Base-by-base conservation (phyloP, 2,888 invertebrate species). In the Parthenolecanium corni region DNA sequence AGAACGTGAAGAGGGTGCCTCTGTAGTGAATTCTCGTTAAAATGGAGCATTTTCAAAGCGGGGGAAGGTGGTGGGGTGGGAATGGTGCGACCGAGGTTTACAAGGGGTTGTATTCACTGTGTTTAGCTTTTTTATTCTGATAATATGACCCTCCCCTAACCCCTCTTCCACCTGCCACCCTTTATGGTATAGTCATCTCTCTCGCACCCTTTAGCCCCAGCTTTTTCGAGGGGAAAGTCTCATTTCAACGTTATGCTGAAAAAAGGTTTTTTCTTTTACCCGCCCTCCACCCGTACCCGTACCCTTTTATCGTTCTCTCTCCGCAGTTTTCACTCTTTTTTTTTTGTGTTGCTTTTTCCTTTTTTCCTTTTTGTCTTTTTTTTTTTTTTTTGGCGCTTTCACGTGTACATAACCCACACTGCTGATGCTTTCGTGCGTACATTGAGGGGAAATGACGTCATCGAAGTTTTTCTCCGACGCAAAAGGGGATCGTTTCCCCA, bases 41-140 rank as follows among this genome's bases (percentile, higher is more conserved):
- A 58, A 58, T 23, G 49, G 49, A 58, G 25, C 47, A 38, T 23
- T 36, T 47, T 24, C 31, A 31, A 31, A 31, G 31, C 5, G 31
- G 5, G 31, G 31, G 31, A 47, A 31, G 47, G 58, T 6, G 58
- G 58, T 54, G 42, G 54, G 16, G 21, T 23, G 6, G 16, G 51
- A 24, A 5, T 47, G 23, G 20, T 6, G 47, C 47, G 20, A 24
- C 56, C 23, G 20, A 42, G 47, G 12, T 42, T 56, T 46, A 36
- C 31, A 40, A 58, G 40, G 58, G 58, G 58, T 58, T 58, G 58
- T 58, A 46, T 58, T 58, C 49, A 31, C 58, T 58, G 49, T 58
- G 49, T 58, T 58, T 58, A 25, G 49, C 58, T 58, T 58, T n/a
- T 58, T 58, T 58, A 49, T 58, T 58, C 58, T 58, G 58, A 47